Base-by-base conservation (phyloP, 2,113 vertebrate genomes). In the Nycticorax nycticorax region DNA sequence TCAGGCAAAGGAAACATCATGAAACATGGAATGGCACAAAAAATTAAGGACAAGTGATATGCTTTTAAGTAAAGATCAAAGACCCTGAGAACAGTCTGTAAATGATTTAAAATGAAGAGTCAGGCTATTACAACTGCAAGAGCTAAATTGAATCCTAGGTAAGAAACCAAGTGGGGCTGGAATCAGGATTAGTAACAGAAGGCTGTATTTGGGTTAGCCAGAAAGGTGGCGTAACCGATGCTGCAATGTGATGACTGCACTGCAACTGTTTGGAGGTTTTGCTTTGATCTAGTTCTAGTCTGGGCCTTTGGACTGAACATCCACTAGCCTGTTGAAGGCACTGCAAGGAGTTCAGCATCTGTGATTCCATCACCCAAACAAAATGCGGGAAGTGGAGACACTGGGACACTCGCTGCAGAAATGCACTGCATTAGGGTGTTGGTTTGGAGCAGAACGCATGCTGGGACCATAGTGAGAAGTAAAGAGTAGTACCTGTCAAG, bases 311-410 rank as follows among this genome's bases (percentile, higher is more conserved):
- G 72, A 69, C 37, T 78, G 43, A 47, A 32, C 0, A 3, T 33
- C 37, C 43, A 6, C 27, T 35, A 55, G 13, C 28, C 68, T 13
- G 8, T 15, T 66, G 66, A 69, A 24, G 43, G 12, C 32, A 55
- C n/a, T 74, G 30, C 2, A 3, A 52, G 13, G 24, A 57, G n/a
- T 55, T 64, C 32, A 37, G 35, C 1, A 1, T 22, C 30, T 32
- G 19, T 5, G 0, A 5, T 63, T 4, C 41, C 7, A 13, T 37
- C 37, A 53, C 12, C 22, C 33, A 28, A 62, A 45, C 7, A 35
- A 77, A 67, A 28, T 0, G 0, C 0, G 4, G 24, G 30, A 30
- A 41, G 8, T 35, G 24, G 48, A 52, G 64, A 77, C 14, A 11
- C 18, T 50, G 35, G 14, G 45, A 67, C 18, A 67, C 4, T 86